phyloP scores from a whole-genome alignment of 2,888 invertebrate species.

The Ectropis crepuscularia region DNA sequence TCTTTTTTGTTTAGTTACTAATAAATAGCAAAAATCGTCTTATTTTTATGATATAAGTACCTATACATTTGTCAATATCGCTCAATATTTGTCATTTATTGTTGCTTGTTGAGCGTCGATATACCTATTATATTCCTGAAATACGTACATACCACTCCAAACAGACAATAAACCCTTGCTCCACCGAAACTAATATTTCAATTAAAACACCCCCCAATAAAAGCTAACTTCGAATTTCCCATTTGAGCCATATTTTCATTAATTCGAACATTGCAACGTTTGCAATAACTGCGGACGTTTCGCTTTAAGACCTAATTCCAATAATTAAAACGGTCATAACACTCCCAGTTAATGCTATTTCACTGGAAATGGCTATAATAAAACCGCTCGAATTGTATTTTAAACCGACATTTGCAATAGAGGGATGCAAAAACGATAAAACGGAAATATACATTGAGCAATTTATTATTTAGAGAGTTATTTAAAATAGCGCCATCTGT shows the following conservation, averaged over 20 bases:
- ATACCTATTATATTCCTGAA: not conserved
- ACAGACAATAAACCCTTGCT: not conserved
- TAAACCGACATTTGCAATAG: conserved; percentile 49
- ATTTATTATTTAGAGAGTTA: conserved; percentile 60
- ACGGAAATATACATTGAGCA: conserved; percentile 61
- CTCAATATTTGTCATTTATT: too few species aligned
- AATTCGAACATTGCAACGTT: conserved; percentile 61
- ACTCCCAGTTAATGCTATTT: conserved; percentile 62
- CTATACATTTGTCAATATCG: too few species aligned
- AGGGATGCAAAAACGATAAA: conserved; percentile 52
- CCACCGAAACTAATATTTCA: not conserved
- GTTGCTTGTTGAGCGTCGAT: not conserved
- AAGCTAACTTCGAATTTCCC: conserved; percentile 11
- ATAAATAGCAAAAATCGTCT: too few species aligned
- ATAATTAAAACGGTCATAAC: conserved; percentile 64
- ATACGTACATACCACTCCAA: not conserved
- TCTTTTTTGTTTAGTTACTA: too few species aligned
- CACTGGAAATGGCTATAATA: conserved; percentile 29
- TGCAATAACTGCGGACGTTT: conserved; percentile 49
- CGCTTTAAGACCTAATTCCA: conserved; percentile 50
- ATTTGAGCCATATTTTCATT: conserved; percentile 32
- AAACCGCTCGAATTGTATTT: conserved; percentile 48
- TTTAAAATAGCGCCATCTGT: conserved; percentile 69
- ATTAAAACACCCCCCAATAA: not conserved
- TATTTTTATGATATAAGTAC: too few species aligned